Percentiles rank a stretch among this genome's conserved stretches.
phyloP scores from a whole-genome alignment of 2,797 vertebrate genomes.

The Uromys caudimaculatus region DNA sequence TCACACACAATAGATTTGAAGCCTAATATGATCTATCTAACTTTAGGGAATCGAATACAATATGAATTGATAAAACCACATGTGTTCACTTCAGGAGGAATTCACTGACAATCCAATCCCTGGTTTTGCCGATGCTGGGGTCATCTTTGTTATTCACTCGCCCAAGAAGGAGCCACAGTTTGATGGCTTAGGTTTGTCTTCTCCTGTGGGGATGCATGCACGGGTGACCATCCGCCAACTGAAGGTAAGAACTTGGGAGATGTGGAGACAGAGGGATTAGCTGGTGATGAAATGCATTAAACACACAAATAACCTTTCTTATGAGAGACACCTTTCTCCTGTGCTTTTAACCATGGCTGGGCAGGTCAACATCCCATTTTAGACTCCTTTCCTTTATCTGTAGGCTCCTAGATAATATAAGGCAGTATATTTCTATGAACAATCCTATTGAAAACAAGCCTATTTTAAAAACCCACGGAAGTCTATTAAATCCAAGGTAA shows the following conservation, averaged over 20 bases:
- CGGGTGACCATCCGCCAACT: conserved; percentile 84
- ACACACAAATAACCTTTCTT: neutral
- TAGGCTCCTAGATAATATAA: neutral
- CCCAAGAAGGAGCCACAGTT: conserved; percentile 85
- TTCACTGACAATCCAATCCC: conserved; percentile 87
- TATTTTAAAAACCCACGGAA: neutral
- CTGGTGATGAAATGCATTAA: neutral
- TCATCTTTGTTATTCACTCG: conserved; percentile 88
- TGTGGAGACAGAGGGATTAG: neutral
- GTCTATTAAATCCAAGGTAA: neutral
- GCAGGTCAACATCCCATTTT: neutral
- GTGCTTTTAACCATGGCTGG: neutral
- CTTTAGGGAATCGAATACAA: neutral
- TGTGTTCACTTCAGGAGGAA: conserved; percentile 79
- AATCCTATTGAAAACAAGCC: neutral
- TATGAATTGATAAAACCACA: neutral
- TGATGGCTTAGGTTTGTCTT: conserved; percentile 86
- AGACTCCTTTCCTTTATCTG: neutral
- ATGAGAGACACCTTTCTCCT: neutral
- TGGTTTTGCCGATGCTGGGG: conserved; percentile 87
- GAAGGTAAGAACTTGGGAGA: conserved; percentile 83
- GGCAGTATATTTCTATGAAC: neutral
- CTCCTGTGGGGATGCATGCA: conserved; percentile 85
- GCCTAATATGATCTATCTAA: neutral
- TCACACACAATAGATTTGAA: neutral